Conservation (phyloP, 1,140 invertebrate genomes). For the Ostrea edulis region DNA sequence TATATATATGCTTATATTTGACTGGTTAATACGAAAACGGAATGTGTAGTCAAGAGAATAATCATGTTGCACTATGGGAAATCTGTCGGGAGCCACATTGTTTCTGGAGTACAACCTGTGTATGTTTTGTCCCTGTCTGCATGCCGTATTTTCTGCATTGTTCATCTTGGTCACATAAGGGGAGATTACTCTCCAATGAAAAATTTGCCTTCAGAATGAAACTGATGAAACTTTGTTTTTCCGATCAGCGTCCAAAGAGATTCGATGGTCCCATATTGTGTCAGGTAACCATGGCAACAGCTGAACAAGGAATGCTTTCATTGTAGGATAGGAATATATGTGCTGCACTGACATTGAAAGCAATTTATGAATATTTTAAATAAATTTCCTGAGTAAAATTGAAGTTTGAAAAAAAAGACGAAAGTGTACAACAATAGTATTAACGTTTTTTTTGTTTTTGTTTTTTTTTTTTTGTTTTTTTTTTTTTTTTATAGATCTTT, state of each 20-base stretch:
- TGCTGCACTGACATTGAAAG: neutral
- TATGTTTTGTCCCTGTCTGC: conserved; percentile 2
- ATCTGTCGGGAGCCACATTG: neutral
- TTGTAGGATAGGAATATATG: conserved; percentile 13
- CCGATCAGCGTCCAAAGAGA: conserved; percentile 48
- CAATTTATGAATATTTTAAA: neutral
- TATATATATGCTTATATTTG: neutral
- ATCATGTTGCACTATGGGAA: neutral
- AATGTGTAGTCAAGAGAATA: neutral
- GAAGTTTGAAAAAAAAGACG: too few relatives aligned
- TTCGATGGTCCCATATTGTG: conserved; percentile 69
- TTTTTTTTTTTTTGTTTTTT: too few relatives aligned
- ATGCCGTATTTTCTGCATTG: conserved; percentile 9
- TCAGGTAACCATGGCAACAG: conserved; percentile 65
- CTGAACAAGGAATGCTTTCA: conserved; percentile 30
- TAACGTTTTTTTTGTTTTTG: too few relatives aligned
- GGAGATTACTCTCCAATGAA: neutral
- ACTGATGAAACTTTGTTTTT: conserved; percentile 26
- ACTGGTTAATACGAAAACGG: neutral
- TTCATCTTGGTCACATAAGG: neutral
- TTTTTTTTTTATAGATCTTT: neutral
- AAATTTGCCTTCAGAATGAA: conserved; percentile 47
- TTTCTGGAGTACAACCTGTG: neutral
- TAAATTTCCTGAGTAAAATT: too few relatives aligned
- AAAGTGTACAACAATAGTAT: too few relatives aligned